Base-by-base conservation (phyloP, 1,140 invertebrate species). In the Kradibia gibbosae region DNA sequence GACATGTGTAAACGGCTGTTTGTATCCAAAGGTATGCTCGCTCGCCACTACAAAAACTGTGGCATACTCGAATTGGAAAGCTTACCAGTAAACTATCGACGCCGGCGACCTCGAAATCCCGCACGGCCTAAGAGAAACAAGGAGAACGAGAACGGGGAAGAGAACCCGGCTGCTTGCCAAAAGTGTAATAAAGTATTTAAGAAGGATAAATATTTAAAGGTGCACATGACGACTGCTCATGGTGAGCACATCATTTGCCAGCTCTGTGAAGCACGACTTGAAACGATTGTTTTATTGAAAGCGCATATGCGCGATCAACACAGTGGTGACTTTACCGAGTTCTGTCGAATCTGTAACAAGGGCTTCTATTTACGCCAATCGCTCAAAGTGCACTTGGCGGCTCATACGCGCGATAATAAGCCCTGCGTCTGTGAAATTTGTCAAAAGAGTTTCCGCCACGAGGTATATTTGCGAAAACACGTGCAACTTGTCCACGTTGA, bases 71-170 rank as follows among this genome's bases (percentile, higher is more conserved):
- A 72, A 0, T 22, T 48, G 4, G 34, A 77, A 0, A 36, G 10
- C 13, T 17, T 65, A n/a, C 70, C 53, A 5, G 2, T 20, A 28
- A 71, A 8, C 15, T 15, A 42, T 13, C 65, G 28, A 1, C 17
- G 22, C 11, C 13, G 53, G 8, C 65, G 31, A 3, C 3, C 77
- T 11, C 70, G 78, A 3, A 65, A 17, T n/a, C n/a, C 75, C 5
- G 15, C 20, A 0, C 28, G 1, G 5, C 17, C 60, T 3, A 70
- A 36, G 50, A 45, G 28, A 34, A 48, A 57, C 31, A 39, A 73
- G 73, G 95, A 95, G 82, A 97, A 96, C 88, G 94, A 93, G 0
- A 94, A 95, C 89, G 93, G 94, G 81, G 97, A 97, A 87, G 93
- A 93, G 0, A 90, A 95, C n/a, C 96, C 96, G 0, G 95, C 97